Evolutionary conservation across 1,140 invertebrate genomes (phyloP), one percentile per base, ranked within the genome.

Genomic region (Trypoxylus dichotomus): DNA sequence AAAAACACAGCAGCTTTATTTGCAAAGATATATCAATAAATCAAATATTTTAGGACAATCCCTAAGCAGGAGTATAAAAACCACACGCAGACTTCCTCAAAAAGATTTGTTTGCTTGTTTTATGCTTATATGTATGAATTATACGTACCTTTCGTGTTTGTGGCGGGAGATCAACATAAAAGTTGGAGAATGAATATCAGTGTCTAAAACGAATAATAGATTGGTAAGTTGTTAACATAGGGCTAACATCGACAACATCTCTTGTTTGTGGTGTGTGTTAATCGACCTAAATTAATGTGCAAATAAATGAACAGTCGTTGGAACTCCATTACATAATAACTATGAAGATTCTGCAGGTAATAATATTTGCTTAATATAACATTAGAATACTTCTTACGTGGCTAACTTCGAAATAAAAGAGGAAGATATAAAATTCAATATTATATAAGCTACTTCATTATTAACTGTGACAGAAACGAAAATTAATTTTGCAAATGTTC

Each of bases 161-260:
- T 68, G 60, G 60, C 60, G 60, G 60, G 60, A 68, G 60, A 68
- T 68, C 60, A 68, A 68, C 60, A 68, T 68, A 68, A 68, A 68
- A 68, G 60, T 68, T 68, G 60, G 60, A 68, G 60, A 24, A 68
- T 68, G 60, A 68, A 27, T 68, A 68, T 68, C 60, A 68, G 27
- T 68, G 60, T 68, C 60, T 68, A 68, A 54, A 27, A 68, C 60
- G 24, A 27, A 68, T 68, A 68, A 68, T 68, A 68, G 60, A 68
- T 68, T 68, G 60, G 60, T 24, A 68, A 68, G 24, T 68, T 24
- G 60, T 24, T 68, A 68, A 68, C 60, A 68, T 68, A 68, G 60
- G 60, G 60, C 60, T 24, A 68, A 27, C 60, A 29, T 24, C 60
- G 60, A 68, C 24, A 68, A 24, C 11, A 68, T 15, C 21, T 68